phyloP scores from a whole-genome alignment of 1,140 invertebrate genomes.

The Drosophila insularis region DNA sequence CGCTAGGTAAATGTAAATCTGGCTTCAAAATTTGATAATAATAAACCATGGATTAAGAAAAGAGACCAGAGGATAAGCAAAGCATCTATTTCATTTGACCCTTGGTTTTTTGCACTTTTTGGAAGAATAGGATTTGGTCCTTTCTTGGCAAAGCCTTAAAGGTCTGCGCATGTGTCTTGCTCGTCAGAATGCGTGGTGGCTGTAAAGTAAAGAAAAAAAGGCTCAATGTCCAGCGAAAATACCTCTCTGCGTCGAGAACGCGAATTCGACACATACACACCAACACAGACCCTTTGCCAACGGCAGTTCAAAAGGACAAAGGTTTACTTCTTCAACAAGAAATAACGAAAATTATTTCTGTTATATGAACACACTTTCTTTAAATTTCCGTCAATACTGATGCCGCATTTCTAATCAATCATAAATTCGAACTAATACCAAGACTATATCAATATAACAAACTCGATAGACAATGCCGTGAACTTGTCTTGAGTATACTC shows the following conservation, averaged over 20 bases:
- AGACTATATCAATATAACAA: neutral
- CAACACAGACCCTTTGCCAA: neutral
- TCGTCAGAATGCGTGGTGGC: neutral
- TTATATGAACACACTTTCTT: neutral
- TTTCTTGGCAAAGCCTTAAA: neutral
- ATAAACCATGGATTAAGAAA: neutral
- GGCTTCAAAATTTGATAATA: too few relatives aligned
- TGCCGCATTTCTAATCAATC: too few relatives aligned
- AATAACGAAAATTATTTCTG: neutral
- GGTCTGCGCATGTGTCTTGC: constrained; percentile 5
- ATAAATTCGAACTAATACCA: too few relatives aligned
- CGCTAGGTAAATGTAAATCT: neutral
- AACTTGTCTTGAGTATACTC: neutral
- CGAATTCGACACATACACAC: neutral
- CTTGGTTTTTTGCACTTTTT: neutral
- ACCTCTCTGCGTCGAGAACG: neutral
- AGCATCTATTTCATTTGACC: neutral
- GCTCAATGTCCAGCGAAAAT: neutral
- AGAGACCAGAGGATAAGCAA: neutral
- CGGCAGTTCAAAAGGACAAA: neutral
- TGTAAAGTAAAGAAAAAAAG: neutral
- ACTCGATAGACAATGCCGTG: neutral
- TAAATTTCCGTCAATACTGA: too few relatives aligned
- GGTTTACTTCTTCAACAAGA: neutral
- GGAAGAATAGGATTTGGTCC: neutral